A percentile compares a stretch with the other conserved stretches of the same genome.
Conservation (phyloP, 2,113 vertebrate species). For the Sebastes fasciatus region DNA sequence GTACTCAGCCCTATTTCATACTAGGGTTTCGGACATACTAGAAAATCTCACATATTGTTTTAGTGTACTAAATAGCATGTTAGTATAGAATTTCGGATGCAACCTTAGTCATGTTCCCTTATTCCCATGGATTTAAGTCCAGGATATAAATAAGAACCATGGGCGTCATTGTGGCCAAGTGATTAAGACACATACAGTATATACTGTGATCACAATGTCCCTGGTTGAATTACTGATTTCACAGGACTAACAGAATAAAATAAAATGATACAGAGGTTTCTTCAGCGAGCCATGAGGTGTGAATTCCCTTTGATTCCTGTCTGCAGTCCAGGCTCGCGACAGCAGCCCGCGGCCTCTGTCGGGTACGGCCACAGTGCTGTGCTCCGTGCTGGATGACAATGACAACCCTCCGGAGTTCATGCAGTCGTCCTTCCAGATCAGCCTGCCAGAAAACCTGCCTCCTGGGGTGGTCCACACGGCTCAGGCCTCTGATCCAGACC, state of each 20-base stretch:
- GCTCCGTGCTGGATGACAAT: conserved; percentile 90
- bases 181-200: neutral
- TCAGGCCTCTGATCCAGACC: conserved; percentile 88
- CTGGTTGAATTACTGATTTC: neutral
- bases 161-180: neutral
- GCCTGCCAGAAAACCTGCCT: conserved; percentile 89
- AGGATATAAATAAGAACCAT: neutral
- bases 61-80: too few species aligned
- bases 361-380: conserved; percentile 82
- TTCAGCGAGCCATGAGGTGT: neutral
- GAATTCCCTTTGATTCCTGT: neutral
- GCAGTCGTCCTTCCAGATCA: conserved; percentile 80
- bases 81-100: too few species aligned
- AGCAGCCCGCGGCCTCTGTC: conserved; percentile 83
- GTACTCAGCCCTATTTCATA: too few species aligned
- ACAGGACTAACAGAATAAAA: neutral
- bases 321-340: conserved; percentile 89
- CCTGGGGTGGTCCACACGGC: conserved; percentile 83
- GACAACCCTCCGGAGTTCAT: conserved; percentile 89
- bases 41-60: too few species aligned
- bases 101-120: too few species aligned
- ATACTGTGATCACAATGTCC: neutral
- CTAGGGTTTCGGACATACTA: too few species aligned
- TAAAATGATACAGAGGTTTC: neutral
- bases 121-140: neutral